Percentiles rank a stretch among this genome's conserved stretches.
Conservation (phyloP, 2,113 vertebrate genomes). For the Monopterus albus region DNA sequence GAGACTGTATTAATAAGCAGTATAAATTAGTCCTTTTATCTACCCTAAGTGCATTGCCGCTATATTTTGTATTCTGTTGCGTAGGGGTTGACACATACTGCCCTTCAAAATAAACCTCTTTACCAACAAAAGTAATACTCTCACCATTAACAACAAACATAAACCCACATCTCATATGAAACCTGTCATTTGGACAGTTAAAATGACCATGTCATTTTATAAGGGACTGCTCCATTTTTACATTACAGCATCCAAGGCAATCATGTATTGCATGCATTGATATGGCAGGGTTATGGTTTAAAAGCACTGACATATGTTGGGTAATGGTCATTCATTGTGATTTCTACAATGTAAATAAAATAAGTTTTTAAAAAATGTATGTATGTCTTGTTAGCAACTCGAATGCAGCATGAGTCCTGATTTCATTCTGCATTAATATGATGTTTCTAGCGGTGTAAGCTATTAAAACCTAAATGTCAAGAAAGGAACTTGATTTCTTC, state of each 20-base stretch:
- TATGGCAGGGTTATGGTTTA: conserved; percentile 26
- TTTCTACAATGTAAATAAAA: conserved; percentile 52
- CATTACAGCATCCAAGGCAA: not conserved
- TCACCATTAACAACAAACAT: too few relatives aligned
- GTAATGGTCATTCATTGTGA: conserved; percentile 31
- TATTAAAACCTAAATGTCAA: too few relatives aligned
- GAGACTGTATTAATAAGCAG: conserved; percentile 72
- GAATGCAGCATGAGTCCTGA: conserved; percentile 14
- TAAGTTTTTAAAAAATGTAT: conserved; percentile 59
- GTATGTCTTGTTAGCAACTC: conserved; percentile 39
- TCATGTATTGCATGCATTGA: conserved; percentile 30
- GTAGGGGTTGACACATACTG: conserved; percentile 52
- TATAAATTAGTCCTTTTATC: conserved; percentile 64
- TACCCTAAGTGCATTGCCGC: conserved; percentile 36
- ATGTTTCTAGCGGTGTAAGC: not conserved
- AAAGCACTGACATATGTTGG: conserved; percentile 37
- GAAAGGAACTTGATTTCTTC: conserved; percentile 18
- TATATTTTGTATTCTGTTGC: conserved; percentile 57
- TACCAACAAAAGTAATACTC: too few relatives aligned
- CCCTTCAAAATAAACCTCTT: too few relatives aligned
- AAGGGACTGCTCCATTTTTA: conserved; percentile 1
- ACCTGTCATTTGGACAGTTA: too few relatives aligned
- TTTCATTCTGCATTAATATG: conserved; percentile 15
- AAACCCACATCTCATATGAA: too few relatives aligned
- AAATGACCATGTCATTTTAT: conserved; percentile 22